A percentile compares a stretch with the other conserved stretches of the same genome.
Evolutionary conservation across 2,888 invertebrate genomes (phyloP).

Genomic region (Chydorus sphaericus): DNA sequence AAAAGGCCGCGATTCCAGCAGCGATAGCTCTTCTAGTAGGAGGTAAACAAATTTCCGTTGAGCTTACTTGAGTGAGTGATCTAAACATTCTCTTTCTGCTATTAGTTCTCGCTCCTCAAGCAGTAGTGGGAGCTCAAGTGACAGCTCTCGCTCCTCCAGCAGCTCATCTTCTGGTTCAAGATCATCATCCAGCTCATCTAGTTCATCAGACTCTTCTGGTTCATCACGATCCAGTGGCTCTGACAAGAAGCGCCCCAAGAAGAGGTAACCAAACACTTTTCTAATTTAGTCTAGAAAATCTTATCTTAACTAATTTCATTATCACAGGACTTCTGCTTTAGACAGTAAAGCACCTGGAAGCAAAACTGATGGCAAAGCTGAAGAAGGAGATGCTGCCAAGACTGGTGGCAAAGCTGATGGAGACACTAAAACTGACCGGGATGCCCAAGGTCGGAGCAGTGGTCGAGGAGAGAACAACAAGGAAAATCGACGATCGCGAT

Average conservation of each 20-base stretch:
- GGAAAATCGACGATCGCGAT: constrained; percentile 22
- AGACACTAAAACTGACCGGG: constrained; percentile 16
- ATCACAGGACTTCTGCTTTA: background rate
- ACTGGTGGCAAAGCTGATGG: constrained; percentile 17
- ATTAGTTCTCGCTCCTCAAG: constrained; percentile 43
- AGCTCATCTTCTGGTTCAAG: constrained; percentile 49
- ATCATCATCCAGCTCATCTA: constrained; percentile 20
- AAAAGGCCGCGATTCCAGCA: constrained; percentile 31
- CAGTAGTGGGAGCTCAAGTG: constrained; percentile 34
- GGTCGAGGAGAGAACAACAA: constrained; percentile 18
- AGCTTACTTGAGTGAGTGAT: no score
- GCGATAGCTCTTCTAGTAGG: constrained; percentile 56
- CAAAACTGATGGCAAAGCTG: constrained; percentile 17
- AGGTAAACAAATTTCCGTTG: constrained; percentile 35
- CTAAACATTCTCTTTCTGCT: no score
- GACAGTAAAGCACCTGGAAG: background rate
- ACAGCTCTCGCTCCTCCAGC: constrained; percentile 49
- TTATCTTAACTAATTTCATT: background rate
- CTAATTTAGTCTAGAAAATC: no score
- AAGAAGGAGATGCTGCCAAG: constrained; percentile 18
- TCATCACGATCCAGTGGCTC: constrained; percentile 20
- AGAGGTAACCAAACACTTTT: constrained; percentile 1
- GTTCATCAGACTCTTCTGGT: constrained; percentile 20
- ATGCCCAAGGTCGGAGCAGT: constrained; percentile 10
- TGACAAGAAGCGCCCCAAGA: constrained; percentile 17